These are phyloP conservation scores for Ylistrum balloti DNA, from an alignment of 1,140 invertebrate species.

Conservation along the genomic window DNA sequence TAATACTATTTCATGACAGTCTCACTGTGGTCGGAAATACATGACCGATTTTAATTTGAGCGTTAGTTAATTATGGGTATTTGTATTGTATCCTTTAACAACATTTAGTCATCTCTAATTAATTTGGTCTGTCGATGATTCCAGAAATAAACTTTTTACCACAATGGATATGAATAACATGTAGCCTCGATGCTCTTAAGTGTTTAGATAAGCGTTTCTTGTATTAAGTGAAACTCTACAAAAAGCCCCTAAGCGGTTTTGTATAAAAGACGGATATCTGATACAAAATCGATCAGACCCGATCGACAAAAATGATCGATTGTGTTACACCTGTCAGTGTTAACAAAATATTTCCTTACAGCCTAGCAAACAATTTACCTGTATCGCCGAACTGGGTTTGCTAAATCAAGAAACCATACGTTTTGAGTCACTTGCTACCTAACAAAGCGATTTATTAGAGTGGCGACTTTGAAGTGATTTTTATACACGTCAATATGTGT, in stretches of 20 bases:
- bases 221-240: not conserved
- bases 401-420: constrained; percentile 26
- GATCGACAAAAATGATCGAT: constrained; percentile 32
- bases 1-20: too few species aligned
- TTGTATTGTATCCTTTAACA: not conserved
- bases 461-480: constrained; percentile 33
- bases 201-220: not conserved
- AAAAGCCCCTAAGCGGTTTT: not conserved
- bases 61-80: not conserved
- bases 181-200: not conserved
- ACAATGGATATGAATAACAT: not conserved
- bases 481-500: constrained; percentile 4
- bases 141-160: not conserved
- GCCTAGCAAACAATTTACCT: constrained; percentile 7
- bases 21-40: too few species aligned
- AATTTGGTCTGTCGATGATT: not conserved
- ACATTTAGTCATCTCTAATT: not conserved
- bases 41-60: not conserved
- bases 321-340: constrained; percentile 31
- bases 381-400: not conserved
- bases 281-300: not conserved
- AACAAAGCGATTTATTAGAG: constrained; percentile 24
- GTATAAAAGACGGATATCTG: constrained; percentile 22
- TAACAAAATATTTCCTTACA: constrained; percentile 36
- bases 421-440: constrained; percentile 18